Base-by-base conservation (phyloP, 2,888 invertebrate genomes). In the Drosophila anomalata region DNA sequence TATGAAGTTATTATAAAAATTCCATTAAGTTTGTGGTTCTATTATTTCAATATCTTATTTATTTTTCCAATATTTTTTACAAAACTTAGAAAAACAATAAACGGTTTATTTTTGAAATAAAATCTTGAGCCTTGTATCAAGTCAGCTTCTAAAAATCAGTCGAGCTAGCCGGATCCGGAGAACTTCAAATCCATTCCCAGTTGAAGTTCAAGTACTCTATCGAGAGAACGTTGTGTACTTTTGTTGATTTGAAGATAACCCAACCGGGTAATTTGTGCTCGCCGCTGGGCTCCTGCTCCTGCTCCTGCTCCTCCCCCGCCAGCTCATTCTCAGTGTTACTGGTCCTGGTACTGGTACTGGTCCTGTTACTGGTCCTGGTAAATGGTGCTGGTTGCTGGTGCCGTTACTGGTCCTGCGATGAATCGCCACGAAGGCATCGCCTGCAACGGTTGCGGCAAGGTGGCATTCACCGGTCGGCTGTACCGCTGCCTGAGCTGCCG, bases 401-500 rank as follows among this genome's bases (percentile, higher is more conserved):
- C 36, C 36, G 36, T n/a, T 36, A n/a, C 7, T 12, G n/a, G 41
- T 42, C 22, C 1, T n/a, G 63, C 17, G 20, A 84, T 86, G 84
- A 81, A 81, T 33, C 75, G 73, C 41, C 84, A 84, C 59, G 79
- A 78, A 50, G 78, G 75, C 22, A 48, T 81, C 51, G 65, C 71
- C 8, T 84, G 84, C 66, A 63, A 48, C 26, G 78, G 86, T 8
- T 84, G 84, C 48, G 63, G 73, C 51, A 75, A 68, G 26, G 7
- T 29, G 36, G 62, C 70, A 17, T 83, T 84, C 20, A 51, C 65
- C 9, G 86, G 86, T 7, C 77, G 77, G 11, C 81, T 86, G 33
- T 84, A 81, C 61, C 83, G 81, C 36, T 84, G 84, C 39, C 59
- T 84, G 47, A 73, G 47, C 39, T 84, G 84, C 54, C 69, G 51